Evolutionary conservation across 2,797 vertebrate genomes (phyloP).

Genomic region (Mareca penelope): DNA sequence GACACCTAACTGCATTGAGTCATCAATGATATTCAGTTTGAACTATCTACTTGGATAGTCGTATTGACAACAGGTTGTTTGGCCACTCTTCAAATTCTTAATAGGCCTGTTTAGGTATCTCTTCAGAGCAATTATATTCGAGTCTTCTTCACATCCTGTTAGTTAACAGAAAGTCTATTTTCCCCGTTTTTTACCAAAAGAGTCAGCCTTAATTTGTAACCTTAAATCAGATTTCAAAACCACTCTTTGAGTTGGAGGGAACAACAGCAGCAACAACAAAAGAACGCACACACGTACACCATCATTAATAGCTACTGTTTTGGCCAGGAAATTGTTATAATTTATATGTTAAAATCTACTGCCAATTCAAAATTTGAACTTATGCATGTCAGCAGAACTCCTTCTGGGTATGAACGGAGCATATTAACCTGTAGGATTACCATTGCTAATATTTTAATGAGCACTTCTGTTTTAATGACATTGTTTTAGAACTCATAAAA

Average conservation of each 20-base stretch:
- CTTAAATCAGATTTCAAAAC: neutral
- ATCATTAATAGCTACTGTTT: neutral
- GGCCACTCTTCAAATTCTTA: neutral
- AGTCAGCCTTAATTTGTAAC: neutral
- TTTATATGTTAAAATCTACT: neutral
- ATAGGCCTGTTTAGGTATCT: neutral
- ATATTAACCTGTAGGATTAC: slow-evolving; percentile 21
- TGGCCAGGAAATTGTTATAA: neutral
- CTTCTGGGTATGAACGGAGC: slow-evolving; percentile 4
- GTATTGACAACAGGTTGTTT: neutral
- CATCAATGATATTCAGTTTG: neutral
- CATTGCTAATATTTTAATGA: slow-evolving; percentile 10
- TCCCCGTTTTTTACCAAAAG: neutral
- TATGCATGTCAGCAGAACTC: neutral
- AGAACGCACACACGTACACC: neutral
- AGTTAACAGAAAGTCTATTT: neutral
- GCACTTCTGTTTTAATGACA: slow-evolving; percentile 1
- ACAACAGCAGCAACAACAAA: neutral
- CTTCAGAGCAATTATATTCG: neutral
- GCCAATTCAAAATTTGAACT: neutral
- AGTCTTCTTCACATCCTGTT: neutral
- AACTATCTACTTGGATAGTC: neutral
- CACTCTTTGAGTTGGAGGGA: neutral
- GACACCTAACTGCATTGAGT: neutral
- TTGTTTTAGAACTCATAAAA: slow-evolving; percentile 24